Evolutionary conservation across 1,140 invertebrate species (phyloP).

Genomic region (Rhyzopertha dominica): DNA sequence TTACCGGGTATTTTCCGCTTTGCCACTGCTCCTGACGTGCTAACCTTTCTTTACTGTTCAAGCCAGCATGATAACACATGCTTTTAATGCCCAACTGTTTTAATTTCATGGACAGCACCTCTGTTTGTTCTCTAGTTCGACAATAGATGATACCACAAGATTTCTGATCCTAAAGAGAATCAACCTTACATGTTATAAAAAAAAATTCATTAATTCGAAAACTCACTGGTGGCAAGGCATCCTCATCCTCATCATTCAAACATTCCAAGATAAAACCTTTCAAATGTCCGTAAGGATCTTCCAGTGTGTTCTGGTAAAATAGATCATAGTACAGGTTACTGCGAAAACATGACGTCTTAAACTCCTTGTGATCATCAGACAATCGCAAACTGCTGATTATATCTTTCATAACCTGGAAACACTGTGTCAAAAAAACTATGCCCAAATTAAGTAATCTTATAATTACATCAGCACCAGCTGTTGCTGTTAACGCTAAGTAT

Average conservation of each 20-base stretch:
- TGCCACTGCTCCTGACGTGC: slow-evolving; percentile 75
- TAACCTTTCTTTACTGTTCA: slow-evolving; percentile 60
- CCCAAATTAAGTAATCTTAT: no score
- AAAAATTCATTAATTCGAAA: no score
- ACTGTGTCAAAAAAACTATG: no score
- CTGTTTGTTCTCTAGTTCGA: slow-evolving; percentile 76
- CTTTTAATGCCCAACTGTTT: slow-evolving; percentile 59
- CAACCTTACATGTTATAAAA: slow-evolving; percentile 22
- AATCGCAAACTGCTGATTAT: slow-evolving; percentile 61
- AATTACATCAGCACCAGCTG: slow-evolving; percentile 71
- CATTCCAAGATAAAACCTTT: slow-evolving; percentile 61
- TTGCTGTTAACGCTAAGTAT: slow-evolving; percentile 93
- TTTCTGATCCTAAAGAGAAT: slow-evolving; percentile 53
- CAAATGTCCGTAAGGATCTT: slow-evolving; percentile 73
- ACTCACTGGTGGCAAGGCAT: slow-evolving; percentile 46
- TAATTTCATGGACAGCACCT: slow-evolving; percentile 63
- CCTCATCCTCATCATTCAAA: slow-evolving; percentile 51
- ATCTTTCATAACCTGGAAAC: slow-evolving; percentile 54
- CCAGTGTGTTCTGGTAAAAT: slow-evolving; percentile 73
- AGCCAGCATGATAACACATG: slow-evolving; percentile 70
- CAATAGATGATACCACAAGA: slow-evolving; percentile 88
- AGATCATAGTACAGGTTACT: slow-evolving; percentile 81
- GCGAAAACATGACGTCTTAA: slow-evolving; percentile 74
- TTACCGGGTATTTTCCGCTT: slow-evolving; percentile 69
- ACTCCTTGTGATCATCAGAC: slow-evolving; percentile 50